Evolutionary conservation across 2,888 invertebrate genomes (phyloP), one percentile per base, ranked within the genome.

Genomic region (Andrena dorsata): DNA sequence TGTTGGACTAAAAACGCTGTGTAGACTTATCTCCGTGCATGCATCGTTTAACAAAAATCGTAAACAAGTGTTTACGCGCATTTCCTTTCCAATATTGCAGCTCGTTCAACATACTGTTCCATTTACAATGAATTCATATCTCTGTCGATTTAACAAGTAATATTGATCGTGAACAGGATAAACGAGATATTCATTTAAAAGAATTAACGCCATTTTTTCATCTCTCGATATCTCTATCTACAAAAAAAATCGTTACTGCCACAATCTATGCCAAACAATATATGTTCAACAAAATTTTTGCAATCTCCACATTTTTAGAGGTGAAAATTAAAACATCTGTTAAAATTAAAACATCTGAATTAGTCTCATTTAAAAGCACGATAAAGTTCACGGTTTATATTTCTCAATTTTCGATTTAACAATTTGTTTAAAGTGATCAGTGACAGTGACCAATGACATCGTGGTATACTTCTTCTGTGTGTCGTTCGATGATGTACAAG

Each of bases 31-130:
- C 71, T 70, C 28, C 13, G 20, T 16, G 23, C 16, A 49, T 30
- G 60, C 49, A 61, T 61, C 49, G 71, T 61, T 71, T 60, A 47
- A 20, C 49, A 47, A 61, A 41, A n/a, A 26, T 35, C 23, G 69
- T 28, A 26, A 61, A 23, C 61, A 49, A 49, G 61, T 47, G 60
- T 61, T 71, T 23, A 49, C 28, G 32, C 28, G 61, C 20, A 35
- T 35, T 61, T 10, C 10, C 20, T 61, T 61, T 0, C 7, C 23
- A 56, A 23, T 56, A 56, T 56, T 26, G 23, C 10, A 26, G 13
- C 26, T 56, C 23, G 10, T 26, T 4, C 56, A 13, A 10, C 56
- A 56, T 20, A 26, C 4, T 26, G 56, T 56, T 26, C 20, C 23
- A 56, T 56, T 56, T 23, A 8, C 56, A 23, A 10, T 26, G 23